A percentile compares a stretch with the other conserved stretches of the same genome.
These are phyloP conservation scores for Cataglyphis cursor DNA, from an alignment of 2,888 invertebrate genomes.

Conservation along the genomic window DNA sequence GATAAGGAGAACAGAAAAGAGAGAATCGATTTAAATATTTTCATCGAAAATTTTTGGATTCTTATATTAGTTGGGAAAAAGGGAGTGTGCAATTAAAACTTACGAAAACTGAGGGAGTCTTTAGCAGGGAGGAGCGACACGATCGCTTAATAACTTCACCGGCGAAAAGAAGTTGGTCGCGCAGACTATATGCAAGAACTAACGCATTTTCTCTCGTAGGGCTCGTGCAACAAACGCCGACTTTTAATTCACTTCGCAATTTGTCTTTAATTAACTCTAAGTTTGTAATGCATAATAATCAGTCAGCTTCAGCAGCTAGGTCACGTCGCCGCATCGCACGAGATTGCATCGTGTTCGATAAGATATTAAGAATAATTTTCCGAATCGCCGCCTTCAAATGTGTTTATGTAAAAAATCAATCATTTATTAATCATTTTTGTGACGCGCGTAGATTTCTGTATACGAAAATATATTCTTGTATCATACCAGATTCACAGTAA, in stretches of 20 bases:
- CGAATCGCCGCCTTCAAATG: background rate
- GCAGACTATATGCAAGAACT: constrained; percentile 21
- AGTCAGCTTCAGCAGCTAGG: constrained; percentile 19
- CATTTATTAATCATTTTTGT: background rate
- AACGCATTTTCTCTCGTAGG: constrained; percentile 9
- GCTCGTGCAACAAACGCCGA: constrained; percentile 44
- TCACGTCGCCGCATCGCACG: constrained; percentile 22
- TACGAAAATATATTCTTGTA: background rate
- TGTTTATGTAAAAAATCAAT: background rate
- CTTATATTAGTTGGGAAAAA: constrained; percentile 3
- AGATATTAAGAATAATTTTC: background rate
- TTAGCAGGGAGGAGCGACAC: background rate
- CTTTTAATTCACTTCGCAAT: constrained; percentile 57
- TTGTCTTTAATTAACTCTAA: constrained; percentile 55
- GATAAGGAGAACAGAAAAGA: background rate
- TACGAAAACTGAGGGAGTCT: constrained; percentile 16
- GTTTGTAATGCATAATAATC: constrained; percentile 55
- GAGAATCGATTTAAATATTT: constrained; percentile 44
- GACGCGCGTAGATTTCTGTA: background rate
- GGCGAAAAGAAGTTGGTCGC: constrained; percentile 19
- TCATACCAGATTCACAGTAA: background rate
- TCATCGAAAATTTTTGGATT: constrained; percentile 40
- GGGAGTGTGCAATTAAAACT: constrained; percentile 52
- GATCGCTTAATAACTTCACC: constrained; percentile 52
- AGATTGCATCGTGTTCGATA: constrained; percentile 5